phyloP scores from a whole-genome alignment of 2,113 vertebrate genomes.

The Channa maculata region DNA sequence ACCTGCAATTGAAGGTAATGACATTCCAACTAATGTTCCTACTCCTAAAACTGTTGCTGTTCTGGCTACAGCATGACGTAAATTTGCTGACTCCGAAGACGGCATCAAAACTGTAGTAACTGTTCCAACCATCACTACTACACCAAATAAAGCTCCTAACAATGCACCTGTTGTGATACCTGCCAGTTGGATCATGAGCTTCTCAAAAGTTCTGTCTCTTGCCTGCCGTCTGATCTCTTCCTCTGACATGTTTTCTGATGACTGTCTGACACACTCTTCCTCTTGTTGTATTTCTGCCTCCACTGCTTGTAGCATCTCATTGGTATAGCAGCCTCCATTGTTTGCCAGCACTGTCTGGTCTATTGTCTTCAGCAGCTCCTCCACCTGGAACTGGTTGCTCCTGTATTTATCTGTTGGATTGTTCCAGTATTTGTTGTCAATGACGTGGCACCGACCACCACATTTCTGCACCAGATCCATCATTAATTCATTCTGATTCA shows the following conservation, averaged over 20 bases:
- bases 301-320: slow-evolving; percentile 14
- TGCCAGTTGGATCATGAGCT: no score
- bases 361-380: slow-evolving; percentile 33
- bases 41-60: no score
- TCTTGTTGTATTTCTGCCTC: slow-evolving; percentile 4
- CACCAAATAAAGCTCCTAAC: not conserved
- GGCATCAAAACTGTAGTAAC: not conserved
- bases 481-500: not conserved
- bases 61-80: no score
- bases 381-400: slow-evolving; percentile 45
- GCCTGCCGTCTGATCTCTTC: slow-evolving; percentile 29
- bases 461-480: slow-evolving; percentile 18
- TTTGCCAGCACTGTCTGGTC: slow-evolving; percentile 6
- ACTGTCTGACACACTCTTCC: not conserved
- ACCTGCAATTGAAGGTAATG: no score
- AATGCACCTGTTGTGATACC: not conserved
- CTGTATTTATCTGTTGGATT: slow-evolving; percentile 2
- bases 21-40: no score
- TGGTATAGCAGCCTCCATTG: slow-evolving; percentile 39
- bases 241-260: not conserved
- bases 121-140: not conserved
- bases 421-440: slow-evolving; percentile 34
- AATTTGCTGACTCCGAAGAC: no score
- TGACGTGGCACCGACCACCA: not conserved
- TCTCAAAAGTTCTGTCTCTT: slow-evolving; percentile 61